These are phyloP conservation scores for Eulemur coronatus DNA, from an alignment of 2,797 vertebrate species.

Conservation along the genomic window DNA sequence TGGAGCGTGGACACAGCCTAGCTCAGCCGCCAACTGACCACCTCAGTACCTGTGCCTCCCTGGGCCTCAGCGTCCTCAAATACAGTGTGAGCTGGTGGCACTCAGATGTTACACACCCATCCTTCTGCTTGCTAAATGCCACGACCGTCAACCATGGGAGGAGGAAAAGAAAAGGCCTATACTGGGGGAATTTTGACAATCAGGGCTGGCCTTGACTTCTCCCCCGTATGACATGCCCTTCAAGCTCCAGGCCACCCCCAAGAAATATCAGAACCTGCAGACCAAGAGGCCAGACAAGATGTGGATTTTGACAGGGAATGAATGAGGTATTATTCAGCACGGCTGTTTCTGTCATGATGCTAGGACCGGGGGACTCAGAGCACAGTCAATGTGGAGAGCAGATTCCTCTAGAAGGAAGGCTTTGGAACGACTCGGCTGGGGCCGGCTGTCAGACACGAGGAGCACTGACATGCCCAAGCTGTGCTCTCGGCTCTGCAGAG, in stretches of 20 bases:
- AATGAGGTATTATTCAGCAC: neutral
- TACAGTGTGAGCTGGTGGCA: neutral
- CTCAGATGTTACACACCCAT: neutral
- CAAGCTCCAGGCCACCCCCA: fast-evolving
- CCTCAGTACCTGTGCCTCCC: neutral
- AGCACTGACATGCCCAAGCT: fast-evolving
- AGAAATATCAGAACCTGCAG: fast-evolving
- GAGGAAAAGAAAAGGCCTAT: neutral
- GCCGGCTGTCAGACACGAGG: fast-evolving
- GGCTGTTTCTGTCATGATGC: neutral
- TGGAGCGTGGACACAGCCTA: fast-evolving
- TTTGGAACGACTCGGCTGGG: no score
- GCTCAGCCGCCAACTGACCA: neutral
- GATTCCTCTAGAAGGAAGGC: neutral
- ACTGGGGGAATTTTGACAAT: neutral
- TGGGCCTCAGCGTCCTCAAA: neutral
- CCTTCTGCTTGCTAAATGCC: neutral
- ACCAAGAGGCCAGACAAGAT: neutral
- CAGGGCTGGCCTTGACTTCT: neutral
- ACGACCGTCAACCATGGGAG: neutral
- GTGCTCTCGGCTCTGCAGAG: neutral
- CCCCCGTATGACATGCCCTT: fast-evolving
- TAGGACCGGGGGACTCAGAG: neutral
- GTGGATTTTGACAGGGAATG: slow-evolving; percentile 8
- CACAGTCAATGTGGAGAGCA: neutral